Evolutionary conservation across 1,140 invertebrate species (phyloP).

Genomic region (Diploscapter pachys): DNA sequence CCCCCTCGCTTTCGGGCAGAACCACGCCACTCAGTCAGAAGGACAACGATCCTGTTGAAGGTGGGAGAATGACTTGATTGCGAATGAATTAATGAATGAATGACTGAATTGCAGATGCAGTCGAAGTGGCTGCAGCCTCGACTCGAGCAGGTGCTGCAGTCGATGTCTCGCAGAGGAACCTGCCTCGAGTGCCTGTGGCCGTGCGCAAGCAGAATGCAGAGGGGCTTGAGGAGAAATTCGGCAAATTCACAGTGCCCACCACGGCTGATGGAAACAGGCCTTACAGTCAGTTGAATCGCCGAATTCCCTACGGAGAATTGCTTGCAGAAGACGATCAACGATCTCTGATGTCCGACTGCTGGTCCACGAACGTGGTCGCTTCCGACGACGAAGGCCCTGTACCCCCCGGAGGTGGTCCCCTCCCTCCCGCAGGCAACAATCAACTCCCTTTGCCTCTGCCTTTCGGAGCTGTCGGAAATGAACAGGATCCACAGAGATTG

Average conservation of each 20-base stretch:
- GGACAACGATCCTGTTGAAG: neutral
- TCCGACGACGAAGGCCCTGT: constrained; percentile 76
- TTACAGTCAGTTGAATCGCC: neutral
- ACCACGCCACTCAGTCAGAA: constrained; percentile 72
- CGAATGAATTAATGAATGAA: no score
- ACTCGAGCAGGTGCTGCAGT: neutral
- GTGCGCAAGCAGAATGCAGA: constrained; percentile 68
- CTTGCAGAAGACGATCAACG: constrained; percentile 53
- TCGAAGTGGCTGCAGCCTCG: constrained; percentile 3
- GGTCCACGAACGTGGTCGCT: constrained; percentile 92
- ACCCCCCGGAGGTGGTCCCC: constrained; percentile 8
- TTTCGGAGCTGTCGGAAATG: no score
- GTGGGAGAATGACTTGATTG: neutral
- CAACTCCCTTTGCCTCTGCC: no score
- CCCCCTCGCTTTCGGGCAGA: constrained; percentile 83
- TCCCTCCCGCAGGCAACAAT: neutral
- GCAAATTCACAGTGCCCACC: constrained; percentile 83
- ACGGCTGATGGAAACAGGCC: constrained; percentile 36
- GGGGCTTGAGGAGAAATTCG: constrained; percentile 97
- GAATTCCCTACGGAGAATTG: neutral
- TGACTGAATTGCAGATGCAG: neutral
- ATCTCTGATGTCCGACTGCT: constrained; percentile 72
- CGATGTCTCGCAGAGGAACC: constrained; percentile 3
- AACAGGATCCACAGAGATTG: neutral
- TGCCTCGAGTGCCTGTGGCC: constrained; percentile 65